Base-by-base conservation (phyloP, 2,888 invertebrate species). In the Apodemia zela region DNA sequence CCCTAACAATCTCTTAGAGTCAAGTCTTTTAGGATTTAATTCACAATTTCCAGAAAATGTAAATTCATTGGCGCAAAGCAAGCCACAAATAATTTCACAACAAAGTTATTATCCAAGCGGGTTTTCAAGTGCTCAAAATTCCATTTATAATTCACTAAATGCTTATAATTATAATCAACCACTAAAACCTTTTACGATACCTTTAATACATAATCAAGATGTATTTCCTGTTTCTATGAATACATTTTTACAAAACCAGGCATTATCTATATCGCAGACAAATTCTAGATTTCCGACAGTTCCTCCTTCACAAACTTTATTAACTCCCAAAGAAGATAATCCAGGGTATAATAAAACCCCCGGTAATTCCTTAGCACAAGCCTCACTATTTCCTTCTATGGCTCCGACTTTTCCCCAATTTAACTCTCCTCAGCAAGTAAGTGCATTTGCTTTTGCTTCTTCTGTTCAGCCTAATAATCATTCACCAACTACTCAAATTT, bases 291-390 rank as follows among this genome's bases (percentile, higher is more conserved):
- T 66, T 49, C 62, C 71, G 8, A 66, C 66, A 25, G 17, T 65
- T 64, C 42, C 42, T 7, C 65, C 71, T 8, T 49, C 62, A n/a
- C 68, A 69, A 33, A 67, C 69, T 15, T 67, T 63, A 33, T 60
- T 65, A 17, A 67, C 69, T 8, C 65, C 70, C 3, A 66, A 68
- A 64, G 72, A 69, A 66, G 72, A 58, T 21, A 60, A 61, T 21
- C 25, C 3, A 38, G 33, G 58, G 51, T 60, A 51, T 15, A 63
- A 61, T 60, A 65, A 66, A 65, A 62, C 58, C 62, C 69, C 54
- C 0, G 2, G 13, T 63, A 83, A 75, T 73, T 76, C 79, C 42
- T 75, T 84, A 54, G 84, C 84, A 66, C 84, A 85, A 73, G 82
- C 82, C 21, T 81, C 84, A n/a, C 66, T 81, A 17, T 87, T 84